Evolutionary conservation across 1,140 invertebrate species (phyloP), one percentile per base, ranked within the genome.

Genomic region (Rhagoletis pomonella): DNA sequence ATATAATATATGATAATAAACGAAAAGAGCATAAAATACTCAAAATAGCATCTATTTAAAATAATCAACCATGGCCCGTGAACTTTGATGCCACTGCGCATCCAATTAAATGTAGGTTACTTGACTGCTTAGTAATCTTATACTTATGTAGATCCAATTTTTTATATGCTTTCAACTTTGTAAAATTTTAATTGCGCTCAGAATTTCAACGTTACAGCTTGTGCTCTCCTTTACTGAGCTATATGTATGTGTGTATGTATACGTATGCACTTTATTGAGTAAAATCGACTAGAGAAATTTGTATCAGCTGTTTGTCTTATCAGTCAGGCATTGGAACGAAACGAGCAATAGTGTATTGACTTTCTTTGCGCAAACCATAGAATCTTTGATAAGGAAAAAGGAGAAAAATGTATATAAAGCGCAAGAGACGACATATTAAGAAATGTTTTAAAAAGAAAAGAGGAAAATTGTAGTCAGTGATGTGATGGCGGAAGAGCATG

Each of bases 291-390:
- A 44, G 55, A 59, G 55, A 59, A 58, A 85, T 12, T 42, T 60
- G 12, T 85, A 60, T 62, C 55, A 60, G 29, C 84, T 14, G 29
- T 14, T 19, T 60, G 84, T 85, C 84, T 85, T 59, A 85, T 60
- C 60, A 85, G 55, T n/a, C 4, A 12, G 7, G 4, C 73, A 4
- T 50, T n/a, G 4, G 19, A 39, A 44, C 50, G 73, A 29, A 1
- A 42, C 50, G 12, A 42, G 9, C 58, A 9, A 29, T 7, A 5
- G 12, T 29, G 29, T 81, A 50, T 81, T n/a, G 73, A 81, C 73
- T 81, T 81, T 81, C 73, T 81, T 81, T 81, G 47, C 47, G 17
- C 6, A 1, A 55, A 81, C 39, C 9, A 50, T 10, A 29, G 3
- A 19, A 81, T 17, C 3, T 19, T 55, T 81, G n/a, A 0, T 6